A percentile compares a stretch with the other conserved stretches of the same genome.
These are phyloP conservation scores for Octonoba sinensis DNA, from an alignment of 2,888 invertebrate genomes.

Conservation along the genomic window DNA sequence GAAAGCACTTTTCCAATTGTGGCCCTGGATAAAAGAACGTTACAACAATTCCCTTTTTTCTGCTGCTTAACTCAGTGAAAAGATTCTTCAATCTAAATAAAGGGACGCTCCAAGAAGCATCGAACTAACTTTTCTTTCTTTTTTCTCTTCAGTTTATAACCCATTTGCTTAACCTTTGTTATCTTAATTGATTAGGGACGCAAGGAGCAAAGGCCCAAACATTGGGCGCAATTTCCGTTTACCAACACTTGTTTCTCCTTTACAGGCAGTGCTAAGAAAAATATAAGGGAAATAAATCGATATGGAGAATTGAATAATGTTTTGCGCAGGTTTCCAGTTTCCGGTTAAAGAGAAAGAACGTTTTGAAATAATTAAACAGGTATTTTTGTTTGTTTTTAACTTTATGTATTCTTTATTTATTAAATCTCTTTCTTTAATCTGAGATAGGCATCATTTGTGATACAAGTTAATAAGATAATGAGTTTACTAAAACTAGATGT, in stretches of 20 bases:
- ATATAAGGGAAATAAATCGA: conserved; percentile 30
- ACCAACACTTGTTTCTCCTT: background rate
- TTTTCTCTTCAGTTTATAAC: conserved; percentile 5
- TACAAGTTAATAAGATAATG: too few species aligned
- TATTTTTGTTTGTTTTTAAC: too few species aligned
- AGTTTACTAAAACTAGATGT: too few species aligned
- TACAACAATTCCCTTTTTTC: too few species aligned
- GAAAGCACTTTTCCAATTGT: too few species aligned
- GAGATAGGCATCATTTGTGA: too few species aligned
- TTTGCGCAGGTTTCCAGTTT: background rate
- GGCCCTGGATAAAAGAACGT: too few species aligned
- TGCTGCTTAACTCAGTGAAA: background rate
- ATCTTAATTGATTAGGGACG: conserved; percentile 47
- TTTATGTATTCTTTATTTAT: too few species aligned
- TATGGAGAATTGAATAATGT: conserved; percentile 21
- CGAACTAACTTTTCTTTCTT: conserved; percentile 4
- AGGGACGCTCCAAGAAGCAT: background rate
- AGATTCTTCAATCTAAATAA: conserved; percentile 2
- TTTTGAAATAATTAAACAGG: too few species aligned
- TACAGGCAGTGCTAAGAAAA: background rate
- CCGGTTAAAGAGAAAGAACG: too few species aligned
- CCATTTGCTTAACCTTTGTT: conserved; percentile 21
- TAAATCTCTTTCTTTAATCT: too few species aligned
- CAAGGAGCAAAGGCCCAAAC: background rate
- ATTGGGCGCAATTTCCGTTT: conserved; percentile 21